Conservation (phyloP, 2,888 invertebrate species). For the Bombylius discolor region DNA sequence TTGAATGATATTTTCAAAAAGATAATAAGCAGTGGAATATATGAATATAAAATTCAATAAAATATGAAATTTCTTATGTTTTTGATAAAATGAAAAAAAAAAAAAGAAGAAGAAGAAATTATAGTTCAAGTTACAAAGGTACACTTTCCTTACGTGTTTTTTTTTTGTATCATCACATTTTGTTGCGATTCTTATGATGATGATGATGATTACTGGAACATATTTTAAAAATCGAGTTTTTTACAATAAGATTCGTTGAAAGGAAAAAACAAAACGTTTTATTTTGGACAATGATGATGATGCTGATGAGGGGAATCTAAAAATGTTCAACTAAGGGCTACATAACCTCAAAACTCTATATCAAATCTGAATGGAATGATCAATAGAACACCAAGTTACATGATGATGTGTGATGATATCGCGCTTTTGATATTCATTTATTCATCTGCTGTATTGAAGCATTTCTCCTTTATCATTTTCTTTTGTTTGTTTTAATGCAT, state of each 20-base stretch:
- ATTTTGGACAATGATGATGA: too few relatives aligned
- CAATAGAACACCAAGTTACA: conserved; percentile 11
- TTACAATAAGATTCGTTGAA: background rate
- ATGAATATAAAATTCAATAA: conserved; percentile 12
- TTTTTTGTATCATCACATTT: too few relatives aligned
- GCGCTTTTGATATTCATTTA: conserved; percentile 10
- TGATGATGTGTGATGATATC: conserved; percentile 9
- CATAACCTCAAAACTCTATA: too few relatives aligned
- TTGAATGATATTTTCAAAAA: conserved; percentile 3
- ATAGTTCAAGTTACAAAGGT: too few relatives aligned
- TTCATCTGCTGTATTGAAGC: background rate
- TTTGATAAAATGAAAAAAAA: too few relatives aligned
- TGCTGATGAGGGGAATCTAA: too few relatives aligned
- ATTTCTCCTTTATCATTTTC: background rate
- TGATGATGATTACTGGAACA: too few relatives aligned
- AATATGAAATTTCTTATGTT: conserved; percentile 5
- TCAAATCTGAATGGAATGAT: background rate
- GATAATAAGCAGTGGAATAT: conserved; percentile 12
- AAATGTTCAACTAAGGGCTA: too few relatives aligned
- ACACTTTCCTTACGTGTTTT: too few relatives aligned
- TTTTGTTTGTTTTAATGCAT: too few relatives aligned
- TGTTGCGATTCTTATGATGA: too few relatives aligned
- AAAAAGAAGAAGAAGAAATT: too few relatives aligned
- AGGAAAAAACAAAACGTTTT: background rate
- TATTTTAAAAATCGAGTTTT: background rate